Conservation (phyloP, 2,797 vertebrate genomes). For the Spheniscus humboldti region DNA sequence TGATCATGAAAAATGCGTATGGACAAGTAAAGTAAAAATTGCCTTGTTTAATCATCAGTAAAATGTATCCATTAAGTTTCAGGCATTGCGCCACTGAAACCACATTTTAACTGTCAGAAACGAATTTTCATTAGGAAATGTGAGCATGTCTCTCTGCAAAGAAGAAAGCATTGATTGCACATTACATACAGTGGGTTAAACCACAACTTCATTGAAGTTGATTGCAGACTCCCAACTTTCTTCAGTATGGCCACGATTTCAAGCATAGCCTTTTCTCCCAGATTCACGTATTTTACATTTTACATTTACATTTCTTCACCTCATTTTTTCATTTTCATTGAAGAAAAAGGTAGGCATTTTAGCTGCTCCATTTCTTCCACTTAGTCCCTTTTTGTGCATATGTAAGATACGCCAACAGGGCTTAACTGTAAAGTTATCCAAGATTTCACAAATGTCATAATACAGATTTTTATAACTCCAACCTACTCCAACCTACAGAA, state of each 20-base stretch:
- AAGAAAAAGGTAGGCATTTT: conserved; percentile 28
- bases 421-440: conserved; percentile 45
- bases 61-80: not conserved
- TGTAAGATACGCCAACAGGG: not conserved
- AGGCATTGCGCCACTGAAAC: not conserved
- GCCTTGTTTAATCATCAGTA: not conserved
- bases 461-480: conserved; percentile 59
- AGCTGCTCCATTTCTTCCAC: conserved; percentile 3
- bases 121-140: not conserved
- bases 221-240: not conserved
- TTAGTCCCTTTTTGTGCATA: not conserved
- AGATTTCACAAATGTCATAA: conserved; percentile 60
- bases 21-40: not conserved
- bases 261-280: not conserved
- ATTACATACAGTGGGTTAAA: not conserved
- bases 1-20: not conserved
- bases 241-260: not conserved
- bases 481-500: conserved; percentile 64
- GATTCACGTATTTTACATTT: not conserved
- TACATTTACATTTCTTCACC: not conserved
- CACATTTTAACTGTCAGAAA: not conserved
- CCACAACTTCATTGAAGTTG: not conserved
- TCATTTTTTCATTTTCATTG: conserved; percentile 22
- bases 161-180: not conserved
- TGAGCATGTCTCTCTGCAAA: not conserved